These are phyloP conservation scores for Mus spretus DNA, from an alignment of 2,797 vertebrate genomes.

Conservation along the genomic window DNA sequence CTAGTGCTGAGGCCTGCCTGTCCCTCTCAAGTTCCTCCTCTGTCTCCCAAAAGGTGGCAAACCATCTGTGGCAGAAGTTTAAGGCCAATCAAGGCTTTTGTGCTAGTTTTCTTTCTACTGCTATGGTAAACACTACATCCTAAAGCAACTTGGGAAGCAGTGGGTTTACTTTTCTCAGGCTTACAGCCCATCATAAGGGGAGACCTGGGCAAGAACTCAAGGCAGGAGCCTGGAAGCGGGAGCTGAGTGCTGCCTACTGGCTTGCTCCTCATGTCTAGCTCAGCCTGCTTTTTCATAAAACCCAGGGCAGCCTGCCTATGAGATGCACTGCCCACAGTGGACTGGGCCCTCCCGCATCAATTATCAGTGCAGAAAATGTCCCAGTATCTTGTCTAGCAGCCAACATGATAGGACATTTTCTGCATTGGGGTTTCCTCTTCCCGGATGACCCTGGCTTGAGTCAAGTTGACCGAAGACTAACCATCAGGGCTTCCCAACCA, in stretches of 20 bases:
- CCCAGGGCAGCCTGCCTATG: too few relatives aligned
- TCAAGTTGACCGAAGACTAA: neutral
- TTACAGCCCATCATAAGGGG: neutral
- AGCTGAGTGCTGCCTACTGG: neutral
- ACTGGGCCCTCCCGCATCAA: neutral
- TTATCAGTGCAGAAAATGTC: neutral
- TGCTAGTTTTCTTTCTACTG: neutral
- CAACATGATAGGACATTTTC: neutral
- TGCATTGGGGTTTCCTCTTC: neutral
- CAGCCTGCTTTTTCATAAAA: neutral
- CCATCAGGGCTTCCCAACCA: too few relatives aligned
- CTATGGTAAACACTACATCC: neutral
- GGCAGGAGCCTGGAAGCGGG: neutral
- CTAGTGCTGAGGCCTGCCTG: neutral
- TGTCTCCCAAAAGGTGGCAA: neutral
- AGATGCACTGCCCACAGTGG: neutral
- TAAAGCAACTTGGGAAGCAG: neutral
- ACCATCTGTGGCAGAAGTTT: neutral
- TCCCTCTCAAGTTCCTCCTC: neutral
- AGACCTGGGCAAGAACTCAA: neutral
- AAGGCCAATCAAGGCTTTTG: neutral
- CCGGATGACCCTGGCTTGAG: neutral
- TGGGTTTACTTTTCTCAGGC: neutral
- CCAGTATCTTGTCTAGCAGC: too few relatives aligned
- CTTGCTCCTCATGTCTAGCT: too few relatives aligned